Base-by-base conservation (phyloP, 2,113 vertebrate genomes). In the Phalacrocorax aristotelis region DNA sequence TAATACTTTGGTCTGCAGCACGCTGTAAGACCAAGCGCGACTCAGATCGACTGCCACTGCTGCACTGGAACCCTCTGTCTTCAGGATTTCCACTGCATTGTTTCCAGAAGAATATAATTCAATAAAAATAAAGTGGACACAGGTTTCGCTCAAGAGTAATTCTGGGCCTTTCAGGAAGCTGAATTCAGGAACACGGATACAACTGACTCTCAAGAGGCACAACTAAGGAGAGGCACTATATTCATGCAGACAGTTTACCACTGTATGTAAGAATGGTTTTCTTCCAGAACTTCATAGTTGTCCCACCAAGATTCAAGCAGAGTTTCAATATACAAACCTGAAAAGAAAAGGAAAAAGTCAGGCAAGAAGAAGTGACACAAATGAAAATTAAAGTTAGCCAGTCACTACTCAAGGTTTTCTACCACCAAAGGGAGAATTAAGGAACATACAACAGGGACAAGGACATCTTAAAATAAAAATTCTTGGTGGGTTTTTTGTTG, bases 181-280 rank as follows among this genome's bases (percentile, higher is more conserved):
- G 58, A 66, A 54, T 72, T 82, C 66, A 72, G 22, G 27, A 85
- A 9, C 7, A 66, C 26, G 27, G 40, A 57, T 38, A n/a, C 15
- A 58, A 61, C 14, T 25, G 54, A 27, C 44, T 44, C 22, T 49
- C 27, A 2, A 62, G 36, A 85, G 26, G 57, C 65, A 91, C 65
- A 82, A 10, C 34, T 22, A 40, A 55, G 54, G 36, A 40, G 13
- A 83, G 7, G 25, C 60, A 81, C 11, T 25, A 13, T 21, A 69
- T 12, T 46, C 10, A 48, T 22, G 42, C 49, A 75, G 64, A 11
- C 2, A 54, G 6, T 97, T 97, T 98, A 99, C 99, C 99, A 99
- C 87, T 99, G 99, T 95, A 99, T 99, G 96, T 99, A 99, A 3
- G 99, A 99, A 97, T 99, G 99, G 84, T 99, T 99, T 95, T 99